Evolutionary conservation across 2,888 invertebrate species (phyloP), one percentile per base, ranked within the genome.

Genomic region (Noctua fimbriata): DNA sequence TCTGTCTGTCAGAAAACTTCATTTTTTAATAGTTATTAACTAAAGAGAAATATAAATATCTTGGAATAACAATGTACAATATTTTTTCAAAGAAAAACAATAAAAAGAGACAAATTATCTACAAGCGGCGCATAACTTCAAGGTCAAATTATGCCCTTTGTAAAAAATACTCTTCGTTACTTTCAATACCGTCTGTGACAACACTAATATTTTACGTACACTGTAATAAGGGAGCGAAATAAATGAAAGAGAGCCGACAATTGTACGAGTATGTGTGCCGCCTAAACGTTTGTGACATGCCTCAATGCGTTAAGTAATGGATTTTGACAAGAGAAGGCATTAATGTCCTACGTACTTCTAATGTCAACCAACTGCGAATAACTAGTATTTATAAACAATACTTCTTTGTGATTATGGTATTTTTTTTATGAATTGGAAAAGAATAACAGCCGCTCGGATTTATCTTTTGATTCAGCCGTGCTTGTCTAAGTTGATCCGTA

Each of bases 151-250:
- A 65, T 47, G 4, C 14, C 36, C 18, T 55, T 47, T 24, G 47
- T 28, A 47, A 80, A 55, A 80, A 71, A 70, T 80, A 65, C 10
- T 2, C 24, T 24, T 28, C 24, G 28, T 65, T 47, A 6, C 9
- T 49, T 24, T 36, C 24, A 55, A 69, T 63, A 63, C n/a, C 32
- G 6, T 70, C 24, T 66, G 65, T 71, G 55, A 65, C 55, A 71
- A 47, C 24, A 79, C 28, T 55, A 52, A 47, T 65, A 65, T 63
- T 47, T 70, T 52, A 79, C 79, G 14, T 69, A n/a, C 16, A n/a
- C 12, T 63, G n/a, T 63, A 49, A 60, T 67, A 69, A 52, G n/a
- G 2, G n/a, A 36, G 1, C 10, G 0, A 24, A 36, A 21, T 18
- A 9, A 70, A 79, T 44, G 24, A 0, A 12, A 70, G 18, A 14